Evolutionary conservation across 2,113 vertebrate genomes (phyloP), one percentile per base, ranked within the genome.

Genomic region (Perccottus glenii): DNA sequence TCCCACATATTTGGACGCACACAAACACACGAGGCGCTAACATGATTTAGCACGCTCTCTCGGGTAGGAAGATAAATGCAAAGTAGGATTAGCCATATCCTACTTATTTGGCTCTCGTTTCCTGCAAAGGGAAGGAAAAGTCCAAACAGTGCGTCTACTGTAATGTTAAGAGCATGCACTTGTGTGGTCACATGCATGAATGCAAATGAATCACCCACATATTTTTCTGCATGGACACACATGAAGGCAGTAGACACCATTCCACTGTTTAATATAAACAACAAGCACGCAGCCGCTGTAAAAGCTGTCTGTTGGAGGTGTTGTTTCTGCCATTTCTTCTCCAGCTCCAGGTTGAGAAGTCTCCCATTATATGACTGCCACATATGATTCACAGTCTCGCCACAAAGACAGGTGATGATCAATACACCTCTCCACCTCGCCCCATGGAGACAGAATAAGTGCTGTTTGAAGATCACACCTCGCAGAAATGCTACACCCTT

Each of bases 51-150:
- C 27, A 60, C 35, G 57, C 48, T 63, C 51, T 58, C 45, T 47
- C 2, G 14, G 10, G 55, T 63, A 48, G 49, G 57, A 63, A 64
- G 44, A 57, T 69, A 27, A 2, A 75, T 70, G 80, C 66, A 76
- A 67, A 81, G 47, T 71, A 64, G 70, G 71, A 85, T 83, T 67
- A 67, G 42, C 32, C 0, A n/a, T 70, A 55, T 40, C 58, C 60
- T 56, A 67, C 27, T 80, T 80, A 48, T 53, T 68, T 67, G 46
- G 56, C 51, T 81, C 57, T 9, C 53, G 66, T 69, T 66, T 71
- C 57, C 16, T 62, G 49, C 51, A 5, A 14, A 45, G 4, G 32
- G 32, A 32, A 51, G 32, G 16, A 43, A 42, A 63, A 43, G 43
- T 50, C 35, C 47, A 52, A 68, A 55, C 53, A 45, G 11, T 47